A percentile compares a stretch with the other conserved stretches of the same genome.
Evolutionary conservation across 2,888 invertebrate genomes (phyloP).

Genomic region (Sericinus montela): DNA sequence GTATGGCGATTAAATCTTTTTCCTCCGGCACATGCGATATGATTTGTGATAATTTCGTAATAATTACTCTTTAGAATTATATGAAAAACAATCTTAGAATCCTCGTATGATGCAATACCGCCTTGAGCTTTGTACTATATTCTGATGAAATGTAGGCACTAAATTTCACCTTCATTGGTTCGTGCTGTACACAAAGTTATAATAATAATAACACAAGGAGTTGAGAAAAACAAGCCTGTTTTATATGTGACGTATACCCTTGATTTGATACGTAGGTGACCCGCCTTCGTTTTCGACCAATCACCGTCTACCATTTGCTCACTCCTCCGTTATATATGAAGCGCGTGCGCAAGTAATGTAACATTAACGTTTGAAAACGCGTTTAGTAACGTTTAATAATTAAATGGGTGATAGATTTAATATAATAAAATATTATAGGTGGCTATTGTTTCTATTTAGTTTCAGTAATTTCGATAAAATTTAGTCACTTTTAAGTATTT

Average conservation of each 20-base stretch:
- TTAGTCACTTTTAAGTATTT: conserved; percentile 30
- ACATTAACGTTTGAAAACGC: conserved; percentile 42
- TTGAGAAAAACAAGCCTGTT: conserved; percentile 37
- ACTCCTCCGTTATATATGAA: conserved; percentile 58
- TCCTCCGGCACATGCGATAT: no score
- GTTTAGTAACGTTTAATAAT: conserved; percentile 35
- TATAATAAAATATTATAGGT: conserved; percentile 64
- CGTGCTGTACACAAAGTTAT: conserved; percentile 5
- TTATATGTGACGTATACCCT: conserved; percentile 19
- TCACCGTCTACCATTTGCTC: conserved; percentile 46
- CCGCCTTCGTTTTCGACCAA: conserved; percentile 69
- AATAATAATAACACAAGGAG: conserved; percentile 9
- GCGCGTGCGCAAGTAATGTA: conserved; percentile 41
- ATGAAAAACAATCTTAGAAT: no score
- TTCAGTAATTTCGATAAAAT: conserved; percentile 73
- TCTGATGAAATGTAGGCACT: conserved; percentile 39
- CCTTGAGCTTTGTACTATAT: conserved; percentile 45
- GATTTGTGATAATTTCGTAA: no score
- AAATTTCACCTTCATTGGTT: conserved; percentile 20
- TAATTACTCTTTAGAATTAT: no score
- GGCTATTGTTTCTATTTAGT: conserved; percentile 76
- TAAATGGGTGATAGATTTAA: conserved; percentile 75
- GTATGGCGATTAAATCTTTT: no score
- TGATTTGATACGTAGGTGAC: conserved; percentile 36
- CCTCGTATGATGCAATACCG: conserved; percentile 38